Evolutionary conservation across 2,113 vertebrate genomes (phyloP).

Genomic region (Neodontobutis hainanensis): DNA sequence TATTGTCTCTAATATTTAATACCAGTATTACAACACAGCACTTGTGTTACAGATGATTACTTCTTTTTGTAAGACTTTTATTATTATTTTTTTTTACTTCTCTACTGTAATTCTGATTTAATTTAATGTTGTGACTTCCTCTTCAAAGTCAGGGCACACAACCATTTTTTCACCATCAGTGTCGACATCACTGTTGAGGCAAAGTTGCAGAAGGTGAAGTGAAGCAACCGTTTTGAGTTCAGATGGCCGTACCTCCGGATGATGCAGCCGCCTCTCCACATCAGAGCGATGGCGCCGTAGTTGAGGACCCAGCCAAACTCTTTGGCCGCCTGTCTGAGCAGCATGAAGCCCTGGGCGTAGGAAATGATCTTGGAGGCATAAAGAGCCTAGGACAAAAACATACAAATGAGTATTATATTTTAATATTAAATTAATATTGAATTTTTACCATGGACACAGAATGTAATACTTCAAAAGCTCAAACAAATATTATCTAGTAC

Average conservation of each 20-base stretch:
- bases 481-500: background rate
- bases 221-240: conserved; percentile 13
- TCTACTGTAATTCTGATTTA: no score
- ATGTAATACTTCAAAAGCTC: no score
- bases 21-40: conserved; percentile 34
- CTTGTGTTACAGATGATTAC: background rate
- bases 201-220: conserved; percentile 26
- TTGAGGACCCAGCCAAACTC: conserved; percentile 95
- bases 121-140: no score
- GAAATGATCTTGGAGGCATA: conserved; percentile 99
- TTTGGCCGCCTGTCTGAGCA: conserved; percentile 90
- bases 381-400: conserved; percentile 82
- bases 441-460: no score
- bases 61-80: background rate
- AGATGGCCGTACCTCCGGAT: conserved; percentile 86
- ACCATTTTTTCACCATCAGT: conserved; percentile 43
- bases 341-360: conserved; percentile 97
- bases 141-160: background rate
- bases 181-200: conserved; percentile 13
- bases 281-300: conserved; percentile 94
- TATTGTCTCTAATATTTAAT: conserved; percentile 23
- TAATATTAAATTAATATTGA: background rate
- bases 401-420: background rate
- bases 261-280: conserved; percentile 99
- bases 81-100: no score